A percentile compares a stretch with the other conserved stretches of the same genome.
Conservation (phyloP, 2,888 invertebrate species). For the Napeogenes sylphis region DNA sequence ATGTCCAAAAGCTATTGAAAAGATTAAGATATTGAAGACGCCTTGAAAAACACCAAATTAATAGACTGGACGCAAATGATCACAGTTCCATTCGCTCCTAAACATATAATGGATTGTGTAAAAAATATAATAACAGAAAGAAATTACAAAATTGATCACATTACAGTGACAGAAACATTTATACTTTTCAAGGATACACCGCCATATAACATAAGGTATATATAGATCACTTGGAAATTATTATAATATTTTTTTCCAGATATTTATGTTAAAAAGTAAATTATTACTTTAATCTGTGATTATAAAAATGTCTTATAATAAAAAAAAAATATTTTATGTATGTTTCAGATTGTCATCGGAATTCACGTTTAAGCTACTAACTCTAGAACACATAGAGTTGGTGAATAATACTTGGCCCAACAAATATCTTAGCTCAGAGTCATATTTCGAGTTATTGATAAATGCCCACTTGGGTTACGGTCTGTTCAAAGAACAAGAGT, state of each 20-base stretch:
- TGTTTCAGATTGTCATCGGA: conserved; percentile 41
- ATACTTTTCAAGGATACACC: conserved; percentile 36
- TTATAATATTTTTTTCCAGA: too few species aligned
- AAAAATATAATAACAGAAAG: conserved; percentile 31
- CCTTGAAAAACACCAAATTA: conserved; percentile 44
- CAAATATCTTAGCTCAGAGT: conserved; percentile 40
- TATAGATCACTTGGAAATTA: too few species aligned
- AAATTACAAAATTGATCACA: conserved; percentile 28
- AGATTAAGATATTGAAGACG: conserved; percentile 42
- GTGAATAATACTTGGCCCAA: conserved; percentile 52
- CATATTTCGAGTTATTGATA: conserved; percentile 47
- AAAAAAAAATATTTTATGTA: neutral
- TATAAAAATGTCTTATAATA: neutral
- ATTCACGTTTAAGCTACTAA: conserved; percentile 40
- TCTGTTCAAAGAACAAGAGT: conserved; percentile 39
- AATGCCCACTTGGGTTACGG: conserved; percentile 48
- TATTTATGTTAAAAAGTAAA: too few species aligned
- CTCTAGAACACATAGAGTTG: conserved; percentile 39
- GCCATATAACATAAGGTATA: conserved; percentile 34
- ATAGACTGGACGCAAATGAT: conserved; percentile 47
- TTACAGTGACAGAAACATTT: conserved; percentile 33
- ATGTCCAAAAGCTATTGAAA: conserved; percentile 40
- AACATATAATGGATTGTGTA: conserved; percentile 40
- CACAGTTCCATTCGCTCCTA: conserved; percentile 38
- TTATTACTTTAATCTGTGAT: too few species aligned